Evolutionary conservation across 2,888 invertebrate genomes (phyloP), one percentile per base, ranked within the genome.

Genomic region (Pammene fasciana): DNA sequence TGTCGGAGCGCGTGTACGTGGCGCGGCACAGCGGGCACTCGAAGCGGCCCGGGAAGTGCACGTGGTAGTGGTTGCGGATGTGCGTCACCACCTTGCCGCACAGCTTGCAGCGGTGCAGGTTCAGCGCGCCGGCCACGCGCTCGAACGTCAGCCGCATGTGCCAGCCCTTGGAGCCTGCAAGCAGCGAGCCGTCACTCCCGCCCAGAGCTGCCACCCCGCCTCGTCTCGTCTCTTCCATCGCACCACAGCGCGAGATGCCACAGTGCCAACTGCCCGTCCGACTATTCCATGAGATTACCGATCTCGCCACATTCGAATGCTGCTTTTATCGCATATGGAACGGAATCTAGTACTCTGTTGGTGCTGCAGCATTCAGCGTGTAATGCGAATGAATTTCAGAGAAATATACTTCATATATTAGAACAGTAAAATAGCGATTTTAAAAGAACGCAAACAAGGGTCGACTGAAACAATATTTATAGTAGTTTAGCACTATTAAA

Each of bases 61-160:
- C 97, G 94, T 97, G 97, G 94, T 97, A 97, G 94, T 97, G 97
- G 94, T 97, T 97, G 90, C 97, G 95, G 94, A 97, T 97, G 95
- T 97, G 97, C 93, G 97, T 97, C 94, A 97, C 97, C 94, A 97
- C 96, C 95, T 97, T 97, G 93, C 97, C 97, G 94, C 97, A 97
- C 94, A 97, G 95, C 95, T 97, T 97, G 95, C 97, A 97, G 92
- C 97, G 96, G 95, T 97, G 97, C 94, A 97, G 96, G 95, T 97
- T 97, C 92, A 96, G 96, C 94, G 96, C 96, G 93, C 97, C 97
- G 93, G 97, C 96, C 94, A 97, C 95, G 88, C 97, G 96, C 95
- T 97, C 97, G 95, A 97, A 97, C 93, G 97, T 97, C 94, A 97
- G 96, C 94, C 97, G 96, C 97, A 97, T 97, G 94, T 97, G 97